phyloP scores from a whole-genome alignment of 1,140 invertebrate species.

The Drosophila yakuba region DNA sequence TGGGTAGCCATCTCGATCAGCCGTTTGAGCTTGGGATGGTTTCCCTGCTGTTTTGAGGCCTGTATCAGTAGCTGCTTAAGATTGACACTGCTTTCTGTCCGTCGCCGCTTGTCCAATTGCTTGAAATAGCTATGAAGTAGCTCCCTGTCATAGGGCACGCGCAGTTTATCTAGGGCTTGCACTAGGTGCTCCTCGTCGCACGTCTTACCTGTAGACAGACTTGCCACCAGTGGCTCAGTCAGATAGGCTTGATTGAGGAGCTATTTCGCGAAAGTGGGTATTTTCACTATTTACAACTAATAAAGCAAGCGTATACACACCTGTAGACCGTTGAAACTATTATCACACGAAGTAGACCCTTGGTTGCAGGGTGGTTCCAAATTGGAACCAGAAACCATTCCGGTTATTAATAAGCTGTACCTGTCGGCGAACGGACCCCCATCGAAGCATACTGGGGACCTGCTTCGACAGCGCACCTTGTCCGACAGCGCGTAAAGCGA shows the following conservation, averaged over 20 bases:
- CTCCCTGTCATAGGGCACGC: constrained; percentile 69
- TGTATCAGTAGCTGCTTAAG: constrained; percentile 70
- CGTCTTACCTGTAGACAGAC: constrained; percentile 62
- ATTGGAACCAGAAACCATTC: constrained; percentile 14
- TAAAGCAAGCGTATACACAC: constrained; percentile 19
- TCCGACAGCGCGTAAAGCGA: constrained; percentile 61
- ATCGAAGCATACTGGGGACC: constrained; percentile 65
- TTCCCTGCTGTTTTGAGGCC: constrained; percentile 72
- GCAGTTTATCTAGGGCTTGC: constrained; percentile 78
- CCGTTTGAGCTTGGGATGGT: constrained; percentile 73
- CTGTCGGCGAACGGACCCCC: constrained; percentile 53
- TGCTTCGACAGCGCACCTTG: constrained; percentile 67
- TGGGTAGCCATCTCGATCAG: constrained; percentile 66
- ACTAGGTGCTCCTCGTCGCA: constrained; percentile 72
- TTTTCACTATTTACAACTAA: neutral
- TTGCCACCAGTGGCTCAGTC: constrained; percentile 60
- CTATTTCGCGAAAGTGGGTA: constrained; percentile 15
- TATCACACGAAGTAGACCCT: constrained; percentile 77
- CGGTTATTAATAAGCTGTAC: constrained; percentile 25
- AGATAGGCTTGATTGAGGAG: constrained; percentile 69
- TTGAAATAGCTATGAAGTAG: constrained; percentile 66
- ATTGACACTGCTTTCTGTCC: constrained; percentile 23
- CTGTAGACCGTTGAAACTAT: constrained; percentile 65
- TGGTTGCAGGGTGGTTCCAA: constrained; percentile 45
- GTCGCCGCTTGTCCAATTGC: constrained; percentile 8